Evolutionary conservation across 1,140 invertebrate genomes (phyloP), one percentile per base, ranked within the genome.

Genomic region (Bombus confusus): DNA sequence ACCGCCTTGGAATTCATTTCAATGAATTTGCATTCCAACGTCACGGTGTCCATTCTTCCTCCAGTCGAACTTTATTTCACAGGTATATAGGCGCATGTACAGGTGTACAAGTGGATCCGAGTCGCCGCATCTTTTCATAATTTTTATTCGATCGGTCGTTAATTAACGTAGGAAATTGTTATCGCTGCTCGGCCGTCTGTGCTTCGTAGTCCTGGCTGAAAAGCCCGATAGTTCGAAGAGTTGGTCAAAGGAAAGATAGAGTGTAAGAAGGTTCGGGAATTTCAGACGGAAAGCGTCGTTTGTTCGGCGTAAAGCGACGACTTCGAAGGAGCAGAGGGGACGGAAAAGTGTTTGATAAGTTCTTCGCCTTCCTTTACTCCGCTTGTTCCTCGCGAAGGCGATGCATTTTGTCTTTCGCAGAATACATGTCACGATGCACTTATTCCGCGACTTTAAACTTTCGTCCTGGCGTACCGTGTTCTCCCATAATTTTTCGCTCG

Each of bases 11-110:
- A 92, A 92, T 92, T 93, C 91, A 92, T 93, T 92, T 92, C 86
- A 92, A 92, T 92, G 88, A 92, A 93, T 93, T 93, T 92, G 89
- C 92, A 93, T 92, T 91, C 86, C 86, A 88, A 92, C 64, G 43
- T 52, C 47, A 22, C 22, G 18, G 5, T 52, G 6, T 52, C 18
- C 47, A 2, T 8, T 52, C 47, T 52, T 52, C 47, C 18, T 52
- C 18, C 18, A 1, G 47, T 68, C 18, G 3, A 37, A 28, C 37
- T 28, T 71, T 71, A 66, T 39, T 71, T 71, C 68, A 25, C 68
- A 39, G 59, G 10, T 39, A 39, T 62, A n/a, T 59, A 59, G 25
- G 28, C 28, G 28, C 28, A 59, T 28, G 3, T 59, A 64, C 31
- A 31, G 28, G n/a, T 64, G 13, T 31, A n/a, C 13, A 31, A 31